These are phyloP conservation scores for Bubalus kerabau DNA, from an alignment of 2,113 vertebrate genomes.

Conservation along the genomic window DNA sequence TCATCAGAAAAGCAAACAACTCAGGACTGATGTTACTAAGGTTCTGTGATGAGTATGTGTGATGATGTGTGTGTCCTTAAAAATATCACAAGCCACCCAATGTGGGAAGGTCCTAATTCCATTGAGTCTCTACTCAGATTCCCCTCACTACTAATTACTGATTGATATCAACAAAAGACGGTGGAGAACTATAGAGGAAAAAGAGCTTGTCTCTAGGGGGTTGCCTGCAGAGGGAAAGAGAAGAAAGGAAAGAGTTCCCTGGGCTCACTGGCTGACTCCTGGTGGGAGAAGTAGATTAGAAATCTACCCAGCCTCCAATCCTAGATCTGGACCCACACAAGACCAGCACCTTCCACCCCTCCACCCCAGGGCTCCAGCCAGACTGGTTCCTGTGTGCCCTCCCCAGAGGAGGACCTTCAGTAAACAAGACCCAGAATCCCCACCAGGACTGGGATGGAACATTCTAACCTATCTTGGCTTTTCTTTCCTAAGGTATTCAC, in stretches of 20 bases:
- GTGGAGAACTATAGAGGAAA: conserved; percentile 51
- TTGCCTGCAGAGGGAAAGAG: conserved; percentile 48
- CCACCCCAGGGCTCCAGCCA: neutral
- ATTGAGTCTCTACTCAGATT: conserved; percentile 53
- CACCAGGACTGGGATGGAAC: conserved; percentile 9
- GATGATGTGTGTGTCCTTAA: conserved; percentile 61
- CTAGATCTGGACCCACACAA: neutral
- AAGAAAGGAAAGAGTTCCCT: conserved; percentile 30
- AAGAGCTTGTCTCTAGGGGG: conserved; percentile 25
- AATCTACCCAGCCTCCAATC: neutral
- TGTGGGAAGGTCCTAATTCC: conserved; percentile 63
- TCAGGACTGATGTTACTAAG: conserved; percentile 52
- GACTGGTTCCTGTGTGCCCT: neutral
- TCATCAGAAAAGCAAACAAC: conserved; percentile 57
- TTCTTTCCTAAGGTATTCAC: neutral
- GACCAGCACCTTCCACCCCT: neutral
- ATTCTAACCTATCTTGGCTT: conserved; percentile 5
- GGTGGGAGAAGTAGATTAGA: neutral
- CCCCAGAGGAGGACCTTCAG: neutral
- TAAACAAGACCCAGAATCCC: conserved; percentile 44
- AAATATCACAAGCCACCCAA: neutral
- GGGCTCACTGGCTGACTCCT: conserved; percentile 27
- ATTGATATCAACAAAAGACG: conserved; percentile 51
- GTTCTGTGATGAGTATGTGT: conserved; percentile 61
- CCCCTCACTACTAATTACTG: conserved; percentile 61